A percentile compares a stretch with the other conserved stretches of the same genome.
Evolutionary conservation across 2,888 invertebrate species (phyloP).

Genomic region (Allolobophora icterica): DNA sequence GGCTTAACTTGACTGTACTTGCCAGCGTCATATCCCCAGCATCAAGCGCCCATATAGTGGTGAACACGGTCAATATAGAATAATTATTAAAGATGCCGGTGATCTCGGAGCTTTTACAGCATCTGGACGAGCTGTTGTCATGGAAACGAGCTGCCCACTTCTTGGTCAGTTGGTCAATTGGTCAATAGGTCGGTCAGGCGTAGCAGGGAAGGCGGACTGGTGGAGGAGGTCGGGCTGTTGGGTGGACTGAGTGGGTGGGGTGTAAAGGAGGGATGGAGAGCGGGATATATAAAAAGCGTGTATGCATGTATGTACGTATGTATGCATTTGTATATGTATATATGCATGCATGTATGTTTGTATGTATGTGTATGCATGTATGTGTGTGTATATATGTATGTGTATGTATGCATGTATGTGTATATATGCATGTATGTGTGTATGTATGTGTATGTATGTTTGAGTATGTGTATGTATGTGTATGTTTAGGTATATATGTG

Average conservation of each 20-base stretch:
- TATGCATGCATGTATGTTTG: not conserved
- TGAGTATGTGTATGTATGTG: not conserved
- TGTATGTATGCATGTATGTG: not conserved
- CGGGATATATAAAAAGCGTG: not conserved
- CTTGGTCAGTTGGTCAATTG: not conserved
- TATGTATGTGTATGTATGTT: not conserved
- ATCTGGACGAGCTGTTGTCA: not conserved
- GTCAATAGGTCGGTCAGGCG: not conserved
- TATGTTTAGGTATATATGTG: not conserved
- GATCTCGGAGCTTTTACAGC: not conserved
- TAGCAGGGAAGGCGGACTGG: not conserved
- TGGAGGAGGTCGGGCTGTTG: too few species aligned
- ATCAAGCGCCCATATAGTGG: too few species aligned
- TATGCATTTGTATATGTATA: too few species aligned
- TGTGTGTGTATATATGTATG: conserved; percentile 24
- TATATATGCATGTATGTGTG: too few species aligned
- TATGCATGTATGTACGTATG: not conserved
- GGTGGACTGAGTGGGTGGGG: not conserved
- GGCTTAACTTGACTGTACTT: too few species aligned
- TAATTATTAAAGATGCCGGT: not conserved
- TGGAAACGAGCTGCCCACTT: not conserved
- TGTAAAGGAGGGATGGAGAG: not conserved
- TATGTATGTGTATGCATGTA: conserved; percentile 25
- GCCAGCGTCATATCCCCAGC: too few species aligned
- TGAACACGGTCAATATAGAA: not conserved